These are phyloP conservation scores for Pangasianodon gigas DNA, from an alignment of 2,113 vertebrate species.

Conservation along the genomic window DNA sequence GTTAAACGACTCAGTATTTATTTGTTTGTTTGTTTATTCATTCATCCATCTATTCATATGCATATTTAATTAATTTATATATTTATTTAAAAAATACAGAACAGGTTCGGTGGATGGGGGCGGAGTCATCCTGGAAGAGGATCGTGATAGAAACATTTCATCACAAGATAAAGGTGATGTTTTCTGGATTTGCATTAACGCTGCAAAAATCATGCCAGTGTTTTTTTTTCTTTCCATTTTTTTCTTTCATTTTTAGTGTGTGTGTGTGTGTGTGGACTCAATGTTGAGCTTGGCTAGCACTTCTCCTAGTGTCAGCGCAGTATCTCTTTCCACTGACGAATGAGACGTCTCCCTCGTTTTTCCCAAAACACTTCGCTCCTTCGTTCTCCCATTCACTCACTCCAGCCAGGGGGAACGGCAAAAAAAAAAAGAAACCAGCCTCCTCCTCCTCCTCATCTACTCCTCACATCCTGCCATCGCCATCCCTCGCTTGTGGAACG, in stretches of 20 bases:
- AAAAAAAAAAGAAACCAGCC: conserved; percentile 53
- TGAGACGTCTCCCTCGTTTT: conserved; percentile 58
- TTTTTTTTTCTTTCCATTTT: neutral
- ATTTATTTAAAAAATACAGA: neutral
- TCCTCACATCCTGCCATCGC: conserved; percentile 17
- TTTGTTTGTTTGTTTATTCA: neutral
- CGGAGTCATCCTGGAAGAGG: neutral
- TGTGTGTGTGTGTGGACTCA: conserved; percentile 14
- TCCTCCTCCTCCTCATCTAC: conserved; percentile 51
- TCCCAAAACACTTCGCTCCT: conserved; percentile 61
- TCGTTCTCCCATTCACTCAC: conserved; percentile 65
- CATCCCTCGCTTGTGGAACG: conserved; percentile 52
- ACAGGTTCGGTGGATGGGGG: neutral
- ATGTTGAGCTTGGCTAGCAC: conserved; percentile 74
- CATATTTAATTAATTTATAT: neutral
- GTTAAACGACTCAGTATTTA: neutral
- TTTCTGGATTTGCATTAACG: neutral
- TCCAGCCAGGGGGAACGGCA: conserved; percentile 65
- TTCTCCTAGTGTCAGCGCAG: conserved; percentile 72
- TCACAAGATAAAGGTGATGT: neutral
- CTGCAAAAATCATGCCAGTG: neutral
- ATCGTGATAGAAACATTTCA: neutral
- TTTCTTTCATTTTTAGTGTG: conserved; percentile 1
- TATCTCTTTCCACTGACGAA: conserved; percentile 79
- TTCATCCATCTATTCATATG: neutral